A percentile compares a stretch with the other conserved stretches of the same genome.
These are phyloP conservation scores for Andrena flavipes DNA, from an alignment of 2,888 invertebrate species.

Conservation along the genomic window DNA sequence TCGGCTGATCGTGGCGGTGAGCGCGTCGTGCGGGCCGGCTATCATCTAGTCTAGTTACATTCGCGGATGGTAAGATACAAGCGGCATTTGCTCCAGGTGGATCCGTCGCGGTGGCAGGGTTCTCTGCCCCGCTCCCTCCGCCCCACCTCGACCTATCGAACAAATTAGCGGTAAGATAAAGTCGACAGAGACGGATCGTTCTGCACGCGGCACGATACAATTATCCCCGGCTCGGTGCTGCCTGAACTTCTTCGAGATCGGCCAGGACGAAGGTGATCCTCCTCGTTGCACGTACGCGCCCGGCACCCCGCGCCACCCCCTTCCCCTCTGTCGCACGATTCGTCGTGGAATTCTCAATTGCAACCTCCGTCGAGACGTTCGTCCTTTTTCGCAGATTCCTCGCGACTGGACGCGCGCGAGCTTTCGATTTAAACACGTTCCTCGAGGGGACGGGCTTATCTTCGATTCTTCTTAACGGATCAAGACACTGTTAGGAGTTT, in stretches of 20 bases:
- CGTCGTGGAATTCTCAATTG: neutral
- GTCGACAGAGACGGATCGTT: slow-evolving; percentile 83
- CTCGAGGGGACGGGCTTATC: neutral
- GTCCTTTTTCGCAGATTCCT: neutral
- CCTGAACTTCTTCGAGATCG: slow-evolving; percentile 33
- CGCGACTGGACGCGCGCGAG: neutral
- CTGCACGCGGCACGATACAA: slow-evolving; percentile 77
- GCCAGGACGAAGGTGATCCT: slow-evolving; percentile 2
- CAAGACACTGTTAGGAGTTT: no score
- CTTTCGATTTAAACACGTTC: neutral
- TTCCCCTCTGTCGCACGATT: neutral
- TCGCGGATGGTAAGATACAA: slow-evolving; percentile 43
- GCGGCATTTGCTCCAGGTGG: slow-evolving; percentile 33
- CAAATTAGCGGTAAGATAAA: slow-evolving; percentile 83
- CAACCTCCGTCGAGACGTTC: neutral
- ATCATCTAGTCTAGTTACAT: slow-evolving; percentile 60
- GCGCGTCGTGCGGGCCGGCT: slow-evolving; percentile 18
- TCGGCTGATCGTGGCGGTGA: slow-evolving; percentile 28
- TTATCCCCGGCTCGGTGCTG: slow-evolving; percentile 70
- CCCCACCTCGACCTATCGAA: slow-evolving; percentile 72
- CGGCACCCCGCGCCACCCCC: neutral
- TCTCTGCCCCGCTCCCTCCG: neutral
- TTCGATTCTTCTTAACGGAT: no score
- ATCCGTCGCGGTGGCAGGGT: slow-evolving; percentile 28
- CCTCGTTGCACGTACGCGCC: neutral